Conservation (phyloP, 2,797 vertebrate genomes). For the Ceyx erithaca region DNA sequence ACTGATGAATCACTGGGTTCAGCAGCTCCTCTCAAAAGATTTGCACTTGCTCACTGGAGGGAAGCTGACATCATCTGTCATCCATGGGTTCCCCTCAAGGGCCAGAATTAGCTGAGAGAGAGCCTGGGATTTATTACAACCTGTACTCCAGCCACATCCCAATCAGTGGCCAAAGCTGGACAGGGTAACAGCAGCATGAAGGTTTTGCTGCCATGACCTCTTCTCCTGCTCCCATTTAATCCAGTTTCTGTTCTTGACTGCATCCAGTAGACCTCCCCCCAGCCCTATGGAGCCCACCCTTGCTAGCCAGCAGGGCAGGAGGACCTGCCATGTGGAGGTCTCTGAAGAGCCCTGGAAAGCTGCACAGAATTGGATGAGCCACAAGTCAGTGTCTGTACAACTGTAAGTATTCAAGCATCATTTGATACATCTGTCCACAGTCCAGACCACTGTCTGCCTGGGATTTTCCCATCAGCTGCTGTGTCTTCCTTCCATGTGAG, state of each 20-base stretch:
- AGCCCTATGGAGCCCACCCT: neutral
- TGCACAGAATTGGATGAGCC: neutral
- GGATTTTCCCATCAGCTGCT: neutral
- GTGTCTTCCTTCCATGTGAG: rapidly evolving
- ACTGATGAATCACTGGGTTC: neutral
- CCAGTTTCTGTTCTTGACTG: neutral
- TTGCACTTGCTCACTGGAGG: slow-evolving; percentile 23
- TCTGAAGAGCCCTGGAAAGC: neutral
- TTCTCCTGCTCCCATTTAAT: neutral
- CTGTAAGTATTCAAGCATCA: neutral
- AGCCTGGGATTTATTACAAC: neutral
- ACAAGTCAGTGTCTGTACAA: neutral
- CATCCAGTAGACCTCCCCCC: neutral
- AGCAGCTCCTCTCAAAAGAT: slow-evolving; percentile 29
- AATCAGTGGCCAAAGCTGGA: neutral
- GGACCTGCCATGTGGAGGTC: neutral
- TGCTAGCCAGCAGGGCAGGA: neutral
- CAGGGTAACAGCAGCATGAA: neutral
- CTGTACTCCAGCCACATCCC: neutral
- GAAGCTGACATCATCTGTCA: slow-evolving; percentile 3
- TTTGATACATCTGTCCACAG: neutral
- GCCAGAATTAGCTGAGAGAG: neutral
- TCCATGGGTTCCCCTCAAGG: neutral
- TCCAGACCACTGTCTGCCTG: neutral
- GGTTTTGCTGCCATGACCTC: neutral